Evolutionary conservation across 2,113 vertebrate species (phyloP).

Genomic region (Paratilapia polleni): DNA sequence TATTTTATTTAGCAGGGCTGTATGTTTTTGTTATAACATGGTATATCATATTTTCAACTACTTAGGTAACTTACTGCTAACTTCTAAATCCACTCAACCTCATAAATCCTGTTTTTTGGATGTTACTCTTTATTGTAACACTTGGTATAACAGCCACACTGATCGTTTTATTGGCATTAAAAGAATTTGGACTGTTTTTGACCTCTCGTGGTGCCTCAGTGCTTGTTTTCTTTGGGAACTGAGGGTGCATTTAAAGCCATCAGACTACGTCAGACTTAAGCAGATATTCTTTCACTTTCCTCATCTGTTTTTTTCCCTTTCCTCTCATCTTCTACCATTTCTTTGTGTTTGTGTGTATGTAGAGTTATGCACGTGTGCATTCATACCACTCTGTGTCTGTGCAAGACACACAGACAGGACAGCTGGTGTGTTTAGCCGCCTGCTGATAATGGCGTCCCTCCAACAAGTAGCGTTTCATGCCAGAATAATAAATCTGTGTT

Average conservation of each 20-base stretch:
- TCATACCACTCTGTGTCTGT: not conserved
- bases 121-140: rapidly evolving
- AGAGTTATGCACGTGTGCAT: not conserved
- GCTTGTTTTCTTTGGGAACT: not conserved
- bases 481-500: constrained; percentile 57
- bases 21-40: not conserved
- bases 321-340: not conserved
- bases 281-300: not conserved
- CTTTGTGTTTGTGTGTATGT: not conserved
- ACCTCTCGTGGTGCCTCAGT: too few relatives aligned
- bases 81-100: not conserved
- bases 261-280: not conserved
- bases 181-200: too few relatives aligned
- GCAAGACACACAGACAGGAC: not conserved
- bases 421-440: constrained; percentile 61
- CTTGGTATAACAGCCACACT: rapidly evolving
- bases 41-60: not conserved
- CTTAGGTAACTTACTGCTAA: not conserved
- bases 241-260: not conserved
- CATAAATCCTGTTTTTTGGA: not conserved
- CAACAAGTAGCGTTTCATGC: constrained; percentile 25
- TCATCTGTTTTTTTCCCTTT: not conserved
- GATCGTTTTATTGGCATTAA: not conserved
- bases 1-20: too few relatives aligned
- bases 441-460: constrained; percentile 55